Base-by-base conservation (phyloP, 1,140 invertebrate genomes). In the Spodoptera litura region DNA sequence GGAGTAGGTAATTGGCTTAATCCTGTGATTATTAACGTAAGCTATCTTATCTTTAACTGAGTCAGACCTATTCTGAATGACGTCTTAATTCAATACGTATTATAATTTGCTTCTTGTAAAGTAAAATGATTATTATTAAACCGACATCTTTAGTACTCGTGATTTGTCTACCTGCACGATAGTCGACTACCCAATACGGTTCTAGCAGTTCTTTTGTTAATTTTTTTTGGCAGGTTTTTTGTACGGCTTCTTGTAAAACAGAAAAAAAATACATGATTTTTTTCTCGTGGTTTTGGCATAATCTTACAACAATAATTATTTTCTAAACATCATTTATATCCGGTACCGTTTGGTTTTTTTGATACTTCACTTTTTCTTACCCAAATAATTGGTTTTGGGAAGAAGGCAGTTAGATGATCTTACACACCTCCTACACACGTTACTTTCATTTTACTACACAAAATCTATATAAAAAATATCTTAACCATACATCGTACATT, bases 161-260 rank as follows among this genome's bases (percentile, higher is more conserved):
- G 35, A 51, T 72, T 58, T 64, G 62, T 78, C 78, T 81, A 78
- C 64, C 78, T 83, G 78, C 35, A 64, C 64, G 56, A 59, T 49
- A 74, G 59, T 59, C 71, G 70, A 75, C 58, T 52, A 77, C 64
- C 38, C 58, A 72, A 70, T 75, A 20, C 52, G 73, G 77, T 44
- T 44, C 52, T 15, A n/a, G 44, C 56, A 56, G 53, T 62, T 78
- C 78, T 78, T 78, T 78, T 77, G 74, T 82, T 62, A 59, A 71
- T 20, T 44, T 83, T 83, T 83, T 83, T 83, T 83, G 70, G 44
- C 6, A 11, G 27, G 31, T 75, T 78, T 83, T 83, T 62, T 76
- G 9, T 44, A 25, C 13, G 38, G 53, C 56, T 38, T n/a, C 31
- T 55, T 58, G 68, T 62, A 49, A 51, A 78, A 73, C 70, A 81